Percentiles rank a stretch among this genome's conserved stretches.
These are phyloP conservation scores for Pelobates fuscus DNA, from an alignment of 2,113 vertebrate genomes.

Conservation along the genomic window DNA sequence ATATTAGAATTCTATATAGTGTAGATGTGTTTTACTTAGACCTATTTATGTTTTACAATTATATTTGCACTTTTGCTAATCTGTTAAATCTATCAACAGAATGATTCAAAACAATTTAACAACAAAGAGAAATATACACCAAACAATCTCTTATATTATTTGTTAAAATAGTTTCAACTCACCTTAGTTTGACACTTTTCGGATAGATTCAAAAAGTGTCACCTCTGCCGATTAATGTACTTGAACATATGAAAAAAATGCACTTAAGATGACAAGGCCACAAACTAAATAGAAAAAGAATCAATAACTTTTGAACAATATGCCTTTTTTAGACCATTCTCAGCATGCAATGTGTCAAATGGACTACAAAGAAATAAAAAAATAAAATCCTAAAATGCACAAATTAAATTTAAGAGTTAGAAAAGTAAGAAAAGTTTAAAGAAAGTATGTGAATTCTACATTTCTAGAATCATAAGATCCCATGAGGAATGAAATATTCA, in stretches of 20 bases:
- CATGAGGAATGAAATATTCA: not conserved
- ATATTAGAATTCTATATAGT: too few species aligned
- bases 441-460: not conserved
- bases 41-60: too few species aligned
- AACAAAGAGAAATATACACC: too few species aligned
- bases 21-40: too few species aligned
- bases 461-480: not conserved
- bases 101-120: too few species aligned
- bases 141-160: too few species aligned
- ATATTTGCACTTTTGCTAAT: too few species aligned
- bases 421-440: too few species aligned
- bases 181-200: not conserved
- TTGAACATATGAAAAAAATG: slow-evolving; percentile 15
- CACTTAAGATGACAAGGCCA: not conserved
- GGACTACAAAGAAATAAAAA: not conserved
- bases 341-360: not conserved
- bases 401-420: not conserved
- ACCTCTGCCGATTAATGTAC: slow-evolving; percentile 25
- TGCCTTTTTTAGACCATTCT: not conserved
- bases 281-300: slow-evolving; percentile 11
- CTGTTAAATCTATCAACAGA: too few species aligned
- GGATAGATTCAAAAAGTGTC: not conserved
- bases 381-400: not conserved
- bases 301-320: slow-evolving; percentile 18
- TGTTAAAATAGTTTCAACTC: slow-evolving; percentile 12